Evolutionary conservation across 1,140 invertebrate species (phyloP).

Genomic region (Platorchestia sp.): DNA sequence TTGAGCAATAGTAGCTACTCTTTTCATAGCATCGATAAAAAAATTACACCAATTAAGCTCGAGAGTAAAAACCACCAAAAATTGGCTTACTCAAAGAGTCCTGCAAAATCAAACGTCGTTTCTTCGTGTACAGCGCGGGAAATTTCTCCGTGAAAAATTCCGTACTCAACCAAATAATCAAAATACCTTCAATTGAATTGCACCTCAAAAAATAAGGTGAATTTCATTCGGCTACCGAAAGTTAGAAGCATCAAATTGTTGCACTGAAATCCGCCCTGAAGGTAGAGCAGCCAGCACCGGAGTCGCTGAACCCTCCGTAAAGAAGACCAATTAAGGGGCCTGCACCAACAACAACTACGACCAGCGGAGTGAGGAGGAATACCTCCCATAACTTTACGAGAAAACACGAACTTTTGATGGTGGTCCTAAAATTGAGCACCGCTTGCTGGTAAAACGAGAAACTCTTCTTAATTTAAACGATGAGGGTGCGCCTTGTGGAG

Average conservation of each 20-base stretch:
- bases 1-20: too few relatives aligned
- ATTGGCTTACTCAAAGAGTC: too few relatives aligned
- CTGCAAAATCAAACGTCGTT: too few relatives aligned
- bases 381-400: neutral
- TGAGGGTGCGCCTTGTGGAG: neutral
- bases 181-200: too few relatives aligned
- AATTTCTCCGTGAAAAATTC: too few relatives aligned
- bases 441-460: neutral
- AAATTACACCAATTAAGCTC: too few relatives aligned
- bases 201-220: too few relatives aligned
- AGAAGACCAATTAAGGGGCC: neutral
- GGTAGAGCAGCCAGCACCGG: neutral
- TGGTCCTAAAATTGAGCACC: neutral
- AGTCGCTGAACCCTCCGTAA: neutral
- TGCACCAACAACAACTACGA: neutral
- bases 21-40: too few relatives aligned
- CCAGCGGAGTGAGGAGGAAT: neutral
- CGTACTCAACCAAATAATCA: too few relatives aligned
- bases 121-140: too few relatives aligned
- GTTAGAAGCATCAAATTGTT: neutral
- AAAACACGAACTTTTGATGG: neutral
- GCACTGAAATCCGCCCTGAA: neutral
- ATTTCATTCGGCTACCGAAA: neutral
- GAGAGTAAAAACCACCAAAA: too few relatives aligned
- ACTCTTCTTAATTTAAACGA: constrained; percentile 10